A percentile compares a stretch with the other conserved stretches of the same genome.
phyloP scores from a whole-genome alignment of 2,797 vertebrate species.

The Sternarchorhynchus goeldii region DNA sequence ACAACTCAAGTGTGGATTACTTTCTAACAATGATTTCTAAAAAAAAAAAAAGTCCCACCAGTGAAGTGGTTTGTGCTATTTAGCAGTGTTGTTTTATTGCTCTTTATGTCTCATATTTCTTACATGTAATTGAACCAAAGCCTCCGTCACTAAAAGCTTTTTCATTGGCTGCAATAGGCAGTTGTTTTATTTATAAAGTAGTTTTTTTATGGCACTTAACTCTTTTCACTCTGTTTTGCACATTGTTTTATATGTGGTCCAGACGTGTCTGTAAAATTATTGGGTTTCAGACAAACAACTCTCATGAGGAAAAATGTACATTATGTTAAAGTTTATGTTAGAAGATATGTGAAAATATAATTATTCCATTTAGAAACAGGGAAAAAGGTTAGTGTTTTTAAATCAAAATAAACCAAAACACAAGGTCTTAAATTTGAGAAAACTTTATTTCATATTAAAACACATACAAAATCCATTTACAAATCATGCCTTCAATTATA shows the following conservation, averaged over 20 bases:
- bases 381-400: conserved; percentile 32
- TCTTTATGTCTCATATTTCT: conserved; percentile 43
- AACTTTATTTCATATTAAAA: conserved; percentile 23
- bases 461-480: conserved; percentile 13
- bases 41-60: conserved; percentile 15
- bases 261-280: conserved; percentile 67
- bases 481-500: neutral
- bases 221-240: conserved; percentile 71
- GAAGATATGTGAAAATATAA: conserved; percentile 22
- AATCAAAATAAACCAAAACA: conserved; percentile 26
- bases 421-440: neutral
- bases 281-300: conserved; percentile 65
- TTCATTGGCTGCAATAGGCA: conserved; percentile 41
- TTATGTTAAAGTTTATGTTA: conserved; percentile 29
- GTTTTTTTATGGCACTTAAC: conserved; percentile 70
- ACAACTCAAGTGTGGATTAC: conserved; percentile 19
- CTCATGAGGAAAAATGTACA: conserved; percentile 32
- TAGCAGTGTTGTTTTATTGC: conserved; percentile 54
- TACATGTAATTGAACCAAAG: conserved; percentile 47
- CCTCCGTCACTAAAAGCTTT: conserved; percentile 51
- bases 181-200: conserved; percentile 74
- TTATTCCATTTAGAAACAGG: conserved; percentile 44
- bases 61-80: conserved; percentile 34
- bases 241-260: conserved; percentile 63
- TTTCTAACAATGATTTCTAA: conserved; percentile 29